These are phyloP conservation scores for Ancistrus triradiatus DNA, from an alignment of 2,113 vertebrate species.

Conservation along the genomic window DNA sequence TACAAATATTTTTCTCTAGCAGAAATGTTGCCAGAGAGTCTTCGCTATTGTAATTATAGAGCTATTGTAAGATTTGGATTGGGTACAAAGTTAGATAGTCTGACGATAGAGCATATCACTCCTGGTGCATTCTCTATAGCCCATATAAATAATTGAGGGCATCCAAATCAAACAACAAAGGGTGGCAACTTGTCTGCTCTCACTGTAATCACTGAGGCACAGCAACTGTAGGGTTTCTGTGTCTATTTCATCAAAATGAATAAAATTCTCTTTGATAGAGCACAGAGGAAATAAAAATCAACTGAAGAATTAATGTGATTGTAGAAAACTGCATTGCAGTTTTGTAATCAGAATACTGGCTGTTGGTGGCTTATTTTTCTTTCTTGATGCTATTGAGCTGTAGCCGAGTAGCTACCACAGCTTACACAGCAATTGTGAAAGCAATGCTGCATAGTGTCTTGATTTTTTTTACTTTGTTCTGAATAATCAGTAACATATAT, in stretches of 20 bases:
- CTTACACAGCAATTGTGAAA: not conserved
- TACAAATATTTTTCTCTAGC: constrained; percentile 23
- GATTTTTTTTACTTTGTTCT: constrained; percentile 10
- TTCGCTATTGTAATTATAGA: constrained; percentile 3
- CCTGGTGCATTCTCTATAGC: not conserved
- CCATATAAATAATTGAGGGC: constrained; percentile 28
- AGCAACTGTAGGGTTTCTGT: constrained; percentile 32
- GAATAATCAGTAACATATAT: too few species aligned
- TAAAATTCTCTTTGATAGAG: constrained; percentile 57
- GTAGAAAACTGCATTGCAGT: constrained; percentile 45
- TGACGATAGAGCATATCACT: constrained; percentile 6
- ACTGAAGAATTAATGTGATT: constrained; percentile 52
- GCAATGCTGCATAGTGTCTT: not conserved
- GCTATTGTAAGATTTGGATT: not conserved
- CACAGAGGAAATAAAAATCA: constrained; percentile 52
- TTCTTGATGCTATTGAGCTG: constrained; percentile 53
- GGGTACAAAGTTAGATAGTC: constrained; percentile 1
- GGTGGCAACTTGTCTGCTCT: constrained; percentile 2
- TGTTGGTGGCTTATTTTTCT: constrained; percentile 53
- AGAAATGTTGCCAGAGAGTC: constrained; percentile 25
- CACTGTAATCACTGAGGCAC: constrained; percentile 14
- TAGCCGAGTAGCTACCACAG: constrained; percentile 32
- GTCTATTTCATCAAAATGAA: constrained; percentile 51
- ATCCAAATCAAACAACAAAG: constrained; percentile 39
- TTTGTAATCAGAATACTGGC: constrained; percentile 53